A percentile compares a stretch with the other conserved stretches of the same genome.
Conservation (phyloP, 2,888 invertebrate genomes). For the Cryptus armator region DNA sequence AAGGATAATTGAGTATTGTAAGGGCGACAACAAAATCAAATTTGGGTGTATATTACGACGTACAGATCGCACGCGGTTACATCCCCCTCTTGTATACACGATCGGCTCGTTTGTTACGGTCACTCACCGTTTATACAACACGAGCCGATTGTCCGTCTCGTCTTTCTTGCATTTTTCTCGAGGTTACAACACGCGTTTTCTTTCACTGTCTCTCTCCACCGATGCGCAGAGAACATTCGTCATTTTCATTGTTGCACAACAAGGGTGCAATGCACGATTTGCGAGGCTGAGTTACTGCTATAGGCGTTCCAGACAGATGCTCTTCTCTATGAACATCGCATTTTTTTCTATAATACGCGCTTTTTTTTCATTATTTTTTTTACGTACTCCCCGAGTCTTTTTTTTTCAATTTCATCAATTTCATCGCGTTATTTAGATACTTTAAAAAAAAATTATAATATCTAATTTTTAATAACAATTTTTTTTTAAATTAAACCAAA, state of each 20-base stretch:
- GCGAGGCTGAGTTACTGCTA: slow-evolving; percentile 31
- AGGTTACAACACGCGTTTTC: slow-evolving; percentile 43
- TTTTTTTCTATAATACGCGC: slow-evolving; percentile 32
- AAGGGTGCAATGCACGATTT: slow-evolving; percentile 63
- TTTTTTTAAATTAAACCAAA: background rate
- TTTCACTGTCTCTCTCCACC: slow-evolving; percentile 27
- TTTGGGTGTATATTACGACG: slow-evolving; percentile 73
- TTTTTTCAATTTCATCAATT: background rate
- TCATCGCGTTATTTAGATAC: background rate
- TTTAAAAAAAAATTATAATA: background rate
- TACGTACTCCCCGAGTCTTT: background rate
- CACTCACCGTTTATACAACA: slow-evolving; percentile 18
- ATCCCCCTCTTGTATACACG: background rate
- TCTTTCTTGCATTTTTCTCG: slow-evolving; percentile 40
- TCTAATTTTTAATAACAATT: background rate
- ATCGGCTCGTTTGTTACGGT: slow-evolving; percentile 44
- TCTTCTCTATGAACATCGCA: slow-evolving; percentile 17
- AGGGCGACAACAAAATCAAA: slow-evolving; percentile 83
- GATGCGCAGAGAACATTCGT: slow-evolving; percentile 74
- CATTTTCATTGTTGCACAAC: slow-evolving; percentile 73
- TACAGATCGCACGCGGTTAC: slow-evolving; percentile 41
- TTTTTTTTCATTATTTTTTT: slow-evolving; percentile 28
- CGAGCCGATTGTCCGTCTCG: slow-evolving; percentile 14
- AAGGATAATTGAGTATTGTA: slow-evolving; percentile 84
- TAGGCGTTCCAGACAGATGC: slow-evolving; percentile 60